Evolutionary conservation across 2,797 vertebrate species (phyloP).

Genomic region (Myoxocephalus aenaeus): DNA sequence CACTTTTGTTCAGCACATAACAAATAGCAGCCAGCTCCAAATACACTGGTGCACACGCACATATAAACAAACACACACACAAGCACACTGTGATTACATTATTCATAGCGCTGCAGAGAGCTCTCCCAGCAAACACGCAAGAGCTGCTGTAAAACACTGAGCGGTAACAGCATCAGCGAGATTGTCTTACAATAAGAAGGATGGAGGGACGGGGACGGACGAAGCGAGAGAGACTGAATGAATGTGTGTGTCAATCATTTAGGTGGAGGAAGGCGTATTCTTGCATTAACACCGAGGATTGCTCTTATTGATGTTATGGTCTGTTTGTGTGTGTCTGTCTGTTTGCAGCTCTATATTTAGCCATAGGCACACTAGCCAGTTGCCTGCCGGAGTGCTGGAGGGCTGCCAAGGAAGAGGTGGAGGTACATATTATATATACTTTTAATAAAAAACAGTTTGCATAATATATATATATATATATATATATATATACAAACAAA

Average conservation of each 20-base stretch:
- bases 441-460: constrained; percentile 4
- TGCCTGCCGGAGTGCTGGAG: constrained; percentile 5
- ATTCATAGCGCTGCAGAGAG: constrained; percentile 73
- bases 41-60: constrained; percentile 8
- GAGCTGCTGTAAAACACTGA: constrained; percentile 66
- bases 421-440: neutral
- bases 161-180: constrained; percentile 53
- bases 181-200: constrained; percentile 54
- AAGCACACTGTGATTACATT: constrained; percentile 63
- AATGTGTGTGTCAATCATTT: constrained; percentile 39
- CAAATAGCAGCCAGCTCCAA: constrained; percentile 45
- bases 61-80: constrained; percentile 40
- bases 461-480: neutral
- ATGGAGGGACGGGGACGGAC: constrained; percentile 1
- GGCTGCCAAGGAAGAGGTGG: neutral
- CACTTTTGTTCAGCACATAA: constrained; percentile 38
- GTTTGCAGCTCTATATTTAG: constrained; percentile 33
- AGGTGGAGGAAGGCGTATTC: constrained; percentile 14
- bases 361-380: neutral
- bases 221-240: constrained; percentile 2
- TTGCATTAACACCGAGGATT: constrained; percentile 40
- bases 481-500: neutral
- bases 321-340: neutral
- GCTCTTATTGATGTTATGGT: constrained; percentile 33
- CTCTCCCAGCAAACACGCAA: constrained; percentile 61